Base-by-base conservation (phyloP, 2,797 vertebrate genomes). In the Petrocephalus sullivani region DNA sequence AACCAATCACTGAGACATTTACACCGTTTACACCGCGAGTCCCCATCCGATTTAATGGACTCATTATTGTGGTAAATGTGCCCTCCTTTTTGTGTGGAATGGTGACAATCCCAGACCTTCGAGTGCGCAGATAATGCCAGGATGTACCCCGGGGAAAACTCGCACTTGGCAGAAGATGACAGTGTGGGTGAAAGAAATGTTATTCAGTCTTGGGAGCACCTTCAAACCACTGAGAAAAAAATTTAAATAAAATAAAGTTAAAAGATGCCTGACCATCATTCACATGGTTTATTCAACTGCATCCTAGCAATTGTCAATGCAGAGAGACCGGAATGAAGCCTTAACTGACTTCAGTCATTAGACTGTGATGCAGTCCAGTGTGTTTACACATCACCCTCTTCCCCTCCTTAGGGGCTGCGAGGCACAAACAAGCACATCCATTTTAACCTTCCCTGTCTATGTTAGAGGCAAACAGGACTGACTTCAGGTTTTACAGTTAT, bases 41-140 rank as follows among this genome's bases (percentile, higher is more conserved):
- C 60, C 16, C 23, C 46, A 23, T 67, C 60, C 33, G 12, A 46
- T 67, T 71, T 88, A 53, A 41, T 51, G 78, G 53, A 49, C 58
- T 88, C 75, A 57, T 83, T 88, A 84, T 58, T 51, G 57, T 33
- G 81, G 78, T 88, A 83, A 88, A 84, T 84, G 56, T 88, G 53
- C 58, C 81, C 23, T 81, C 58, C n/a, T 67, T 51, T 57, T 56
- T 61, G 21, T 46, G 57, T 54, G 4, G 81, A 16, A 14, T n/a
- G 41, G 78, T 81, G 71, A 81, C 54, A 49, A 53, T 82, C 87
- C 87, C 54, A 54, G 87, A 78, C 86, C 19, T 49, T 67, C 41
- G 4, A 67, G 46, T 23, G 21, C 51, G 58, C 12, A 0, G 58
- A n/a, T 51, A 57, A 37, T 37, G 33, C 41, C 57, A 49, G 78